These are phyloP conservation scores for Nymphalis io DNA, from an alignment of 1,140 invertebrate genomes.

Conservation along the genomic window DNA sequence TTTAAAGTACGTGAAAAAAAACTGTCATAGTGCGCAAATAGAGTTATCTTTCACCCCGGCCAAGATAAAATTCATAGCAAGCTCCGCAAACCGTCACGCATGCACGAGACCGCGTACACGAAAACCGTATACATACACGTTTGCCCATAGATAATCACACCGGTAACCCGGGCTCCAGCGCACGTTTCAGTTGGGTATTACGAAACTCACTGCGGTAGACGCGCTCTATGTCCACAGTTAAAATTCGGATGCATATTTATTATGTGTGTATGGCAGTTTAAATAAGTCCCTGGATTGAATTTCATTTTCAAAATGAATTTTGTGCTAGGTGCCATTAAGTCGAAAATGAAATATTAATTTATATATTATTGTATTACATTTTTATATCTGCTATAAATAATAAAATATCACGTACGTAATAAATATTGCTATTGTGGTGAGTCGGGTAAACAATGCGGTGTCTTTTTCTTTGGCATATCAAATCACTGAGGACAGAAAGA, in stretches of 20 bases:
- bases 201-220: slow-evolving; percentile 3
- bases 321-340: not conserved
- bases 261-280: not conserved
- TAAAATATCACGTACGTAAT: too few relatives aligned
- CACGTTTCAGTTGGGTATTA: not conserved
- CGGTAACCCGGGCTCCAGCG: not conserved
- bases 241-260: slow-evolving; percentile 3
- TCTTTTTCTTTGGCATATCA: too few relatives aligned
- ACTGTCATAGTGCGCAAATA: not conserved
- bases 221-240: slow-evolving; percentile 1
- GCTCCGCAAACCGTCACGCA: slow-evolving; percentile 18
- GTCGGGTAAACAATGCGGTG: too few relatives aligned
- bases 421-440: too few relatives aligned
- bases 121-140: not conserved
- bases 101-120: slow-evolving; percentile 3
- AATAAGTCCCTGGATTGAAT: not conserved
- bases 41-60: not conserved
- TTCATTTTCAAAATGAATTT: slow-evolving; percentile 4
- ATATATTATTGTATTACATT: too few relatives aligned
- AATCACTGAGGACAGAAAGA: too few relatives aligned
- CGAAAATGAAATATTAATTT: too few relatives aligned
- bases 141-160: slow-evolving; percentile 8
- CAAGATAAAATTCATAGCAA: slow-evolving; percentile 12
- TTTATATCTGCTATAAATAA: too few relatives aligned
- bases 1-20: not conserved